Conservation (phyloP, 2,888 invertebrate genomes). For the Macrosoma leucophasiata region DNA sequence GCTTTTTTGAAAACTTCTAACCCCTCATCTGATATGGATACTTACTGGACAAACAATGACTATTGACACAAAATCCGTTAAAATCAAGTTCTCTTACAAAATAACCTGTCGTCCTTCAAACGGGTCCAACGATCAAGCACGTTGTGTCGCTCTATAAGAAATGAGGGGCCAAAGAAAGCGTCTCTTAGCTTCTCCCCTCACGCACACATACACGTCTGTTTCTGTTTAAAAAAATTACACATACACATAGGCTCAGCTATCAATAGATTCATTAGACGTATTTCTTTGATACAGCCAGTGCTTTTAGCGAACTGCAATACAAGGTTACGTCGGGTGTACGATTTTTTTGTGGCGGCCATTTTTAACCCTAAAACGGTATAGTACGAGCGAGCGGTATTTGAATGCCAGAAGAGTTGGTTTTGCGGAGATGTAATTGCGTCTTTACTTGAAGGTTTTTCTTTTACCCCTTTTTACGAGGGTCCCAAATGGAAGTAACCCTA, state of each 20-base stretch:
- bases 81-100: too few species aligned
- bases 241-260: slow-evolving; percentile 56
- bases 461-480: slow-evolving; percentile 48
- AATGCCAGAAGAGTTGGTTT: too few species aligned
- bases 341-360: too few species aligned
- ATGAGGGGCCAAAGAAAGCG: slow-evolving; percentile 69
- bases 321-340: slow-evolving; percentile 31
- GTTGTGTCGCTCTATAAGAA: slow-evolving; percentile 51
- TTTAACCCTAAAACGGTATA: slow-evolving; percentile 31
- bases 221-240: slow-evolving; percentile 59
- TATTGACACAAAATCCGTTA: too few species aligned
- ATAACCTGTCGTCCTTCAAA: too few species aligned
- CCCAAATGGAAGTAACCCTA: slow-evolving; percentile 37
- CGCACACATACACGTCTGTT: slow-evolving; percentile 45
- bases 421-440: slow-evolving; percentile 66
- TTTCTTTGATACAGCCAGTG: slow-evolving; percentile 68
- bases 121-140: too few species aligned
- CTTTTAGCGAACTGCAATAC: slow-evolving; percentile 58
- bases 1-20: too few species aligned
- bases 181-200: slow-evolving; percentile 66
- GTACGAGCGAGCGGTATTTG: too few species aligned
- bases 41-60: too few species aligned
- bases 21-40: too few species aligned
- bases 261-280: slow-evolving; percentile 73
- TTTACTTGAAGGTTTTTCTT: slow-evolving; percentile 56